phyloP scores from a whole-genome alignment of 2,888 invertebrate genomes.

The Catocala nupta region DNA sequence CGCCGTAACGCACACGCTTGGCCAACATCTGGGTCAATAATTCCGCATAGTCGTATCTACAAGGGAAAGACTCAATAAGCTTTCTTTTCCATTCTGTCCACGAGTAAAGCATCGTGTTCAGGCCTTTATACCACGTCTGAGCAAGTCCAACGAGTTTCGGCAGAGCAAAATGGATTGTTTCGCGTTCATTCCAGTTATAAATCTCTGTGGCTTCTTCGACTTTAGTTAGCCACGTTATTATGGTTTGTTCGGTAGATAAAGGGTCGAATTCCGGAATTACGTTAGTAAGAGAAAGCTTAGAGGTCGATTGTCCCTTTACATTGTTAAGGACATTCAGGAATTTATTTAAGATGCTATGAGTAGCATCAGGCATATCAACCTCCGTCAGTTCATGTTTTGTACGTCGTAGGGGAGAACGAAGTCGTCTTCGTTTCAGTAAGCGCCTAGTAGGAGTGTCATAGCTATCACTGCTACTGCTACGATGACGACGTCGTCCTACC shows the following conservation, averaged over 20 bases:
- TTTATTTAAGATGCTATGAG: too few species aligned
- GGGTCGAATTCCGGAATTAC: background rate
- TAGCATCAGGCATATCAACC: background rate
- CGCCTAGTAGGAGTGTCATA: too few species aligned
- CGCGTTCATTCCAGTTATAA: background rate
- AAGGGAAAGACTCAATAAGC: background rate
- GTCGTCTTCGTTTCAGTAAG: background rate
- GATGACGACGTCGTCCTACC: constrained; percentile 1
- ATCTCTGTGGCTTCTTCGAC: background rate
- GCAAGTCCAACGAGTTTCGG: background rate
- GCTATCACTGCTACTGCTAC: constrained; percentile 3
- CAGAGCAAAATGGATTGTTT: background rate
- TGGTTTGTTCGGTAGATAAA: background rate
- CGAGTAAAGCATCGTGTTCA: background rate
- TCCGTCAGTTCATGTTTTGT: background rate
- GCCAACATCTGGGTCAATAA: background rate
- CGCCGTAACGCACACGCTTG: background rate
- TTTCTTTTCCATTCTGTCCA: background rate
- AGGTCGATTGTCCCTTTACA: too few species aligned
- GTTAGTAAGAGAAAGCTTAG: background rate
- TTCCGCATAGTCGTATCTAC: background rate
- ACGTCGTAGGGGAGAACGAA: background rate
- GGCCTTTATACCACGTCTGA: background rate
- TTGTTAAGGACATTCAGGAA: too few species aligned
- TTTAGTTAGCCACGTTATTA: background rate